Base-by-base conservation (phyloP, 2,113 vertebrate species). In the Odontophorus gujanensis region DNA sequence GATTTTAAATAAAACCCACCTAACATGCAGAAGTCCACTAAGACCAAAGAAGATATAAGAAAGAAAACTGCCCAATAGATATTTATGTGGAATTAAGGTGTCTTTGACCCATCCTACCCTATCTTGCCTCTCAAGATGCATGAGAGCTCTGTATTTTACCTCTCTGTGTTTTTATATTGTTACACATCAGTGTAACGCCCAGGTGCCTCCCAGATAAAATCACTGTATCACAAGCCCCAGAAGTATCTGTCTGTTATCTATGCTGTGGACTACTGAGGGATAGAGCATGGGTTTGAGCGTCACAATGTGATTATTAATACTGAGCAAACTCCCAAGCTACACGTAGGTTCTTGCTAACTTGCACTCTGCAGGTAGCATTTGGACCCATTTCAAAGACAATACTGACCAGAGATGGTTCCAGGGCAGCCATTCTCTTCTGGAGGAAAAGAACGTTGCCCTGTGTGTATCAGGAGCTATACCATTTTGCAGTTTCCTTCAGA, bases 21-120 rank as follows among this genome's bases (percentile, higher is more conserved):
- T 75, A 36, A n/a, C 67, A 7, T 0, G 0, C 0, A 1, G 4
- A 30, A 42, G 36, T 36, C 55, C 42, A 9, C 2, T 61, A 48
- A 87, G 51, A 65, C 51, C 40, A 82, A 93, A 58, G 14, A 73
- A 3, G 53, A 13, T 55, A 73, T 9, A 8, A 65, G 48, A 59
- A 4, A 48, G 3, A 87, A 91, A 82, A 53, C 20, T 76, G 5
- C 18, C 12, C 57, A 5, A 13, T 17, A 12, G 13, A 3, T 83
- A 88, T 45, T 53, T 36, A 62, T 19, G 63, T 51, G 20, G 34
- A 93, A 84, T 76, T 66, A 73, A 51, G 17, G 30, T 68, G 21
- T n/a, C 30, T 61, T 58, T 79, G 36, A 58, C 36, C 61, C 24
- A 53, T 24, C 15, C n/a, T 42, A 65, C 24, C 2, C 0, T n/a